Conservation (phyloP, 2,888 invertebrate genomes). For the Sinelater perroti region DNA sequence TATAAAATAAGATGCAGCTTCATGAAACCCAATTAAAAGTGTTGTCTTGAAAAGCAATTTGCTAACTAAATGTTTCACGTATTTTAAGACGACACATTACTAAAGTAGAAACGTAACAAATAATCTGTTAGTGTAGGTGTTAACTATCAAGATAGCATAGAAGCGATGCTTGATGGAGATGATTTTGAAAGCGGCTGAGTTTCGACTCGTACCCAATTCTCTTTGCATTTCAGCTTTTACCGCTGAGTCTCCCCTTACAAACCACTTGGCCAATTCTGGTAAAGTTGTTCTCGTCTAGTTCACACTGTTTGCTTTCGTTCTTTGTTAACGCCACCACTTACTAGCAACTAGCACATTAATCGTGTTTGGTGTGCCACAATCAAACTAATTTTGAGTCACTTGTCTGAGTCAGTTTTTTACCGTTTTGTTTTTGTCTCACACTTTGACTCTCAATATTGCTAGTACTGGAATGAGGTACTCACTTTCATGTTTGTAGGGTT, state of each 20-base stretch:
- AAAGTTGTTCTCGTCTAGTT: conserved; percentile 24
- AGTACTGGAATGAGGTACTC: background rate
- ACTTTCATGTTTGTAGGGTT: conserved; percentile 43
- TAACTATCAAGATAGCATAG: no score
- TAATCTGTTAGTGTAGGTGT: no score
- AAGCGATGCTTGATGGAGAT: background rate
- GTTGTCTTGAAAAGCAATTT: no score
- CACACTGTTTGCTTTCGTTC: conserved; percentile 22
- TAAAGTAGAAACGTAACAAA: no score
- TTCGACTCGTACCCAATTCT: conserved; percentile 21
- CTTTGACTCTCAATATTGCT: background rate
- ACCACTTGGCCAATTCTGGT: conserved; percentile 33
- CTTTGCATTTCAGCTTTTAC: conserved; percentile 35
- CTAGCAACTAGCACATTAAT: conserved; percentile 18
- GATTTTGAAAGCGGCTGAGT: background rate
- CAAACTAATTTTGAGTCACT: conserved; percentile 10
- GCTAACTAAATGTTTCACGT: no score
- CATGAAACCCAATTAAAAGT: no score
- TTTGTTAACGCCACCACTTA: conserved; percentile 25
- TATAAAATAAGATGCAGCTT: no score
- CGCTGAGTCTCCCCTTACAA: conserved; percentile 33
- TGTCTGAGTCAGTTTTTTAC: conserved; percentile 7
- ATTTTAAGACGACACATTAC: no score
- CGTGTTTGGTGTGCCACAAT: conserved; percentile 9
- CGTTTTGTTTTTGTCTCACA: background rate